phyloP scores from a whole-genome alignment of 2,113 vertebrate species.

The Aythya baeri region DNA sequence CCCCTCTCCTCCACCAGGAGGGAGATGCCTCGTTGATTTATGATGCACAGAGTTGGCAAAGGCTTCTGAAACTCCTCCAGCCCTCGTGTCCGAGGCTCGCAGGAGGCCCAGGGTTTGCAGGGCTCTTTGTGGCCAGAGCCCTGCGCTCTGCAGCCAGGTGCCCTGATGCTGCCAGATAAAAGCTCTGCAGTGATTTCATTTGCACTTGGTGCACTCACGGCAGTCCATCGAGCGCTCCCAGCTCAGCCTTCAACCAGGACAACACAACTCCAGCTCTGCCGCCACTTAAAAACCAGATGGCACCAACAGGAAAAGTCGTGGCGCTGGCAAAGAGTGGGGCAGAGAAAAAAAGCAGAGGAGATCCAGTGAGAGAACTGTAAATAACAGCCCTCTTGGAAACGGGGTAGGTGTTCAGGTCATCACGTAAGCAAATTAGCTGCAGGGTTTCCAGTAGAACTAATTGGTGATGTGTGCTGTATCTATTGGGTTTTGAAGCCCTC shows the following conservation, averaged over 20 bases:
- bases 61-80: not conserved
- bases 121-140: not conserved
- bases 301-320: not conserved
- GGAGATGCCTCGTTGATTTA: not conserved
- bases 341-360: not conserved
- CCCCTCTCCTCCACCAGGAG: not conserved
- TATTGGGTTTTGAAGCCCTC: not conserved
- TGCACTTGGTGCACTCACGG: not conserved
- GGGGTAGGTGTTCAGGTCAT: not conserved
- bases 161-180: not conserved
- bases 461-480: fast-evolving
- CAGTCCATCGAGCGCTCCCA: not conserved
- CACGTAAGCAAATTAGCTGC: not conserved
- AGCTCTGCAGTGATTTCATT: not conserved
- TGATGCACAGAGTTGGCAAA: fast-evolving
- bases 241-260: not conserved
- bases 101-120: not conserved
- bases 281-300: not conserved
- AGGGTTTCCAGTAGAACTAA: not conserved
- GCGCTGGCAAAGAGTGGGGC: not conserved
- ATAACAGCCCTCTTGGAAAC: not conserved
- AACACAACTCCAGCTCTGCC: fast-evolving
- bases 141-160: not conserved
- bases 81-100: not conserved
- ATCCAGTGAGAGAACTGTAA: not conserved